Evolutionary conservation across 2,797 vertebrate genomes (phyloP).

Genomic region (Trichosurus vulpecula): DNA sequence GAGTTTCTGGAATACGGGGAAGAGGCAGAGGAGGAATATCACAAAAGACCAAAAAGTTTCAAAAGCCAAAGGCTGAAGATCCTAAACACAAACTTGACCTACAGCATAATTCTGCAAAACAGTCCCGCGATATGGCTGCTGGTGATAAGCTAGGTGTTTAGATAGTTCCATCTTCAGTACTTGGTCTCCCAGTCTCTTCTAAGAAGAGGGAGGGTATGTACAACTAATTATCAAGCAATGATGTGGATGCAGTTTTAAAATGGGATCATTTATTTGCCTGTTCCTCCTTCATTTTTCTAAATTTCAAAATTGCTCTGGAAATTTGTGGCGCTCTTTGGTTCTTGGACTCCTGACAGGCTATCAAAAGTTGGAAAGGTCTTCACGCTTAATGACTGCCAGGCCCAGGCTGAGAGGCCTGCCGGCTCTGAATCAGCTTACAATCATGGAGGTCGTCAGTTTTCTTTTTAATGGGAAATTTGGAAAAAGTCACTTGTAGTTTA

Average conservation of each 20-base stretch:
- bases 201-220: background rate
- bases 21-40: background rate
- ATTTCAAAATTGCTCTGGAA: slow-evolving; percentile 44
- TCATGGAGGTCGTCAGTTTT: slow-evolving; percentile 38
- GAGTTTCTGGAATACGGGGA: background rate
- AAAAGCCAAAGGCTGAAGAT: background rate
- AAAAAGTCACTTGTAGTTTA: slow-evolving; percentile 68
- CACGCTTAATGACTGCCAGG: slow-evolving; percentile 45
- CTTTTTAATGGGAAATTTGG: slow-evolving; percentile 52
- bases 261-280: background rate
- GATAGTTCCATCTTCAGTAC: background rate
- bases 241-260: background rate
- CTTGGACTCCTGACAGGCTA: background rate
- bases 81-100: background rate
- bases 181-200: background rate
- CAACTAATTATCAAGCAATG: background rate
- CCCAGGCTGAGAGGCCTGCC: background rate
- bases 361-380: slow-evolving; percentile 24
- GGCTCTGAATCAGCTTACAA: background rate
- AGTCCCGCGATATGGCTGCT: background rate
- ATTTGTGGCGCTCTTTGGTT: background rate
- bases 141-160: background rate
- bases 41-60: background rate
- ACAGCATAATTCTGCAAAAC: background rate
- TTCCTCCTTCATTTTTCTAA: background rate